A percentile compares a stretch with the other conserved stretches of the same genome.
Conservation (phyloP, 2,797 vertebrate genomes). For the Karalla daura region DNA sequence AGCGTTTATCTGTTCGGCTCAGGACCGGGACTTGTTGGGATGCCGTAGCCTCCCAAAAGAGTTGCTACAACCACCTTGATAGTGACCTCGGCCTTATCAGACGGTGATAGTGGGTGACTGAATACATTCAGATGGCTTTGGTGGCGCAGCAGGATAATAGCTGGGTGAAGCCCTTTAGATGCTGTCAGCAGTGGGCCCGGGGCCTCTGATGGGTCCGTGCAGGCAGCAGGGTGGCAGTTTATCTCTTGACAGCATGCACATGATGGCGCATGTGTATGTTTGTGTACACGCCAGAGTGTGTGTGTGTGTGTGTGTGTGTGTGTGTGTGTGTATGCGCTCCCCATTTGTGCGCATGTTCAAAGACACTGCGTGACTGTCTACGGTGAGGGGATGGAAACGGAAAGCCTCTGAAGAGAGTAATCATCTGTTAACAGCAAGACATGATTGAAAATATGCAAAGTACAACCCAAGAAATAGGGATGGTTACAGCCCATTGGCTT, state of each 20-base stretch:
- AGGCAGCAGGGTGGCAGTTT: conserved; percentile 71
- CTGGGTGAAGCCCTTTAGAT: conserved; percentile 73
- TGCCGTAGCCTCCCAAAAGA: conserved; percentile 41
- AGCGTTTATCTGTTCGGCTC: conserved; percentile 69
- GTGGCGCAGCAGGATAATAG: conserved; percentile 61
- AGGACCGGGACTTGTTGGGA: conserved; percentile 60
- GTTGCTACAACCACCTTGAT: conserved; percentile 68
- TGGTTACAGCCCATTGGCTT: conserved; percentile 83
- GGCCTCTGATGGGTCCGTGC: conserved; percentile 64
- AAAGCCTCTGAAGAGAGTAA: conserved; percentile 84
- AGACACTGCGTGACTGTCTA: conserved; percentile 70
- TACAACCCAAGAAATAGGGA: conserved; percentile 77
- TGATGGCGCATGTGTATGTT: conserved; percentile 39
- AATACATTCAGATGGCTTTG: conserved; percentile 65
- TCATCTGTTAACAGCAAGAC: conserved; percentile 86
- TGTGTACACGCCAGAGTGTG: neutral
- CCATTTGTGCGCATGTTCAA: conserved; percentile 57
- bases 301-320: conserved; percentile 37
- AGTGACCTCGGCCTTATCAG: conserved; percentile 72
- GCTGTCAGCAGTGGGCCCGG: conserved; percentile 67
- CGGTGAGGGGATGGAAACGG: conserved; percentile 71
- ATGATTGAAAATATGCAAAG: conserved; percentile 87
- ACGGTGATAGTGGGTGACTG: conserved; percentile 53
- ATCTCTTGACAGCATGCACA: conserved; percentile 71
- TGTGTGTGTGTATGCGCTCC: conserved; percentile 35